Base-by-base conservation (phyloP, 1,140 invertebrate genomes). In the Bombus pyrosoma region DNA sequence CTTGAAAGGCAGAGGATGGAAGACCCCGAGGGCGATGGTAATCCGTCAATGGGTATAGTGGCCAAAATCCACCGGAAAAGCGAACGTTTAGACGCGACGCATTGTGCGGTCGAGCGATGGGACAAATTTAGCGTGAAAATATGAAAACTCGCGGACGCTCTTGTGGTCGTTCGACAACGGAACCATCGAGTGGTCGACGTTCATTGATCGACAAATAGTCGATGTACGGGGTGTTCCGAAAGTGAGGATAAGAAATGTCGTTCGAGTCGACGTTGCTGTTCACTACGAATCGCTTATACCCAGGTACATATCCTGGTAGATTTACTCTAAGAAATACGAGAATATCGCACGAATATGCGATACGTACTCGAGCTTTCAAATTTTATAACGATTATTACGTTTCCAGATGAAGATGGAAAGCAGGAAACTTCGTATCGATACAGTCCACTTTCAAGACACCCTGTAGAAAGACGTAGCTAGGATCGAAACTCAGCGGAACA, bases 41-140 rank as follows among this genome's bases (percentile, higher is more conserved):
- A 92, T 92, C 92, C 90, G 69, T 90, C 90, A 87, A 92, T 92
- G 88, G 86, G 73, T 86, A 79, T 91, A 91, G 90, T 92, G 91
- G 90, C 59, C 68, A 72, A 90, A 91, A 88, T 92, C 90, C 82
- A 85, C 3, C 64, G 78, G 71, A 92, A 92, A 92, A 72, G 83
- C 72, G 86, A 74, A 71, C 92, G 92, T 92, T 92, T 91, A 90
- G 69, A 68, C 66, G 53, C 43, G 53, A 83, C 71, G 77, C 80
- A 80, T 87, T 90, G 89, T 87, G 80, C 81, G 74, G 68, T 81
- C 75, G 73, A 47, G 77, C 71, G 77, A 37, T 34, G 71, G 86
- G 79, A 84, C 68, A 92, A 93, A 93, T 93, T 93, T 90, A 92
- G 53, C 87, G 87, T 92, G 88, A 92, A 93, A 93, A 92, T 91